These are phyloP conservation scores for Urosaurus nigricauda DNA, from an alignment of 2,797 vertebrate genomes.

Conservation along the genomic window DNA sequence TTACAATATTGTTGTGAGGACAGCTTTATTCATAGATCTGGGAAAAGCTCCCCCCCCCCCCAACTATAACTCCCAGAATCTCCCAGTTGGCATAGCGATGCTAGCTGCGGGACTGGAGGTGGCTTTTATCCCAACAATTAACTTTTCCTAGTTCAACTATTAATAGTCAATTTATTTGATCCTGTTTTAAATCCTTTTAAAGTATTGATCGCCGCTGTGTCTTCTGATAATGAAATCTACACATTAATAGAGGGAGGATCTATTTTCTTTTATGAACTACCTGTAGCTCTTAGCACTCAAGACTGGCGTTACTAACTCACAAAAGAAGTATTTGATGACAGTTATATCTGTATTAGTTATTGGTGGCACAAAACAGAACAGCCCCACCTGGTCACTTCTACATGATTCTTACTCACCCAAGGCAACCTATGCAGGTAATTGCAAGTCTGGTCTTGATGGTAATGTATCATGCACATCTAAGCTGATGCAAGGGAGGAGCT, in stretches of 20 bases:
- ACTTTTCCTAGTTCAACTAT: not conserved
- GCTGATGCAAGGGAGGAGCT: slow-evolving; percentile 7
- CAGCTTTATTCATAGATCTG: too few relatives aligned
- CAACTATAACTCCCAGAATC: too few relatives aligned
- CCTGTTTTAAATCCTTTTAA: not conserved
- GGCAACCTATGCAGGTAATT: not conserved
- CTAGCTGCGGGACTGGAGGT: too few relatives aligned
- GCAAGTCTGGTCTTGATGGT: not conserved
- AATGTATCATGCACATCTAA: not conserved
- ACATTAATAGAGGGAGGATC: not conserved
- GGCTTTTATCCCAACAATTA: too few relatives aligned
- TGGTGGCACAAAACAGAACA: not conserved
- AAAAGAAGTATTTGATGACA: not conserved
- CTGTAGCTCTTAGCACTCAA: not conserved
- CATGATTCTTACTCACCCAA: not conserved
- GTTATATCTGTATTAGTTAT: not conserved
- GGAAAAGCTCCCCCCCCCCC: too few relatives aligned
- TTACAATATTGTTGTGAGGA: too few relatives aligned
- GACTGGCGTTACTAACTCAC: not conserved
- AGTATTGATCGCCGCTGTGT: not conserved
- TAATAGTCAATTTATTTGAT: not conserved
- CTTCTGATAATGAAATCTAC: not conserved
- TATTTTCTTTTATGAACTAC: not conserved
- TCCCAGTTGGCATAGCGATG: too few relatives aligned
- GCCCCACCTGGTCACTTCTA: not conserved